Evolutionary conservation across 1,140 invertebrate genomes (phyloP).

Genomic region (Chrysopa pallens): DNA sequence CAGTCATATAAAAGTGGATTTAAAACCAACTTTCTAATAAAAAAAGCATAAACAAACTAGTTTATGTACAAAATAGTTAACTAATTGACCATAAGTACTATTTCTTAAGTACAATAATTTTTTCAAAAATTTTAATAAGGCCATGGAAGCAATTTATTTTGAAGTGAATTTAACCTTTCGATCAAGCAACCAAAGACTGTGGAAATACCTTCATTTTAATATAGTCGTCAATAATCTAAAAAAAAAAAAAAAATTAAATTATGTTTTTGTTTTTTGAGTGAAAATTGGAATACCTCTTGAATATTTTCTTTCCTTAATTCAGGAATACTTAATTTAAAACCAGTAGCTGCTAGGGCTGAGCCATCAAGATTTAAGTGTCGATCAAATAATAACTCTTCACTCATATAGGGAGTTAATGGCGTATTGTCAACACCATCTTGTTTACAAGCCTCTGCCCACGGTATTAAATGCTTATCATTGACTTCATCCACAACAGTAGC

Average conservation of each 20-base stretch:
- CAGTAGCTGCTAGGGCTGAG: conserved; percentile 37
- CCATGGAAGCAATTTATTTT: no score
- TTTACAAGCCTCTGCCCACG: conserved; percentile 73
- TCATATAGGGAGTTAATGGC: conserved; percentile 71
- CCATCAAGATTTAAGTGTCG: conserved; percentile 62
- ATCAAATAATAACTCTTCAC: conserved; percentile 60
- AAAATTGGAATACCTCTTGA: conserved; percentile 28
- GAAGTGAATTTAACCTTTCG: no score
- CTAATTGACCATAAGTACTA: no score
- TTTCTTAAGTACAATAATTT: no score
- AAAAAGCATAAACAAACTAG: no score
- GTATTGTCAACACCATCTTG: conserved; percentile 60
- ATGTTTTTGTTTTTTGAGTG: not conserved
- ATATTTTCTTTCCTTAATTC: conserved; percentile 37
- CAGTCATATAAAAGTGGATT: no score
- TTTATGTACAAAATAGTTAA: no score
- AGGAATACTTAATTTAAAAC: conserved; percentile 35
- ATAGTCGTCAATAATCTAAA: conserved; percentile 49
- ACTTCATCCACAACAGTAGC: conserved; percentile 67
- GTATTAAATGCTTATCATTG: conserved; percentile 79
- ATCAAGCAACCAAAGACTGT: conserved; percentile 33
- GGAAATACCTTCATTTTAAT: conserved; percentile 55
- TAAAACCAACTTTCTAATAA: no score
- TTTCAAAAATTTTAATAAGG: no score
- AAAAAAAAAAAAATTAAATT: not conserved